Base-by-base conservation (phyloP, 2,888 invertebrate species). In the Synergus laeviventris region DNA sequence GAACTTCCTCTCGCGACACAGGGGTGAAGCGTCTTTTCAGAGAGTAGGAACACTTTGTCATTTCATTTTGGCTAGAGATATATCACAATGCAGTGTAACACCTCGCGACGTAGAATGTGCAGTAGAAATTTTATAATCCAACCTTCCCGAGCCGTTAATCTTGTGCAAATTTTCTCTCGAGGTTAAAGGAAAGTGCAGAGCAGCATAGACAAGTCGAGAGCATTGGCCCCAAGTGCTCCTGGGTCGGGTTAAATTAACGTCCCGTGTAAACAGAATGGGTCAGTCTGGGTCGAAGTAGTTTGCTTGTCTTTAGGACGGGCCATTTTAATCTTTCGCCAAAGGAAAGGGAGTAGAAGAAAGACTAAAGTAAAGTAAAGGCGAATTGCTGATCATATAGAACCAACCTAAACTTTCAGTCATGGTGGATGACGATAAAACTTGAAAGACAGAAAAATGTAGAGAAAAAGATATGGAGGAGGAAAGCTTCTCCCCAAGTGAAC, bases 301-400 rank as follows among this genome's bases (percentile, higher is more conserved):
- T 83, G 81, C 79, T 82, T 82, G 81, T 80, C 79, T 82, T 82
- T 61, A 74, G 73, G 49, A 62, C 73, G 81, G 78, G 79, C 81
- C 81, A 84, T 86, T 84, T 85, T 83, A 86, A 86, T 84, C 82
- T 83, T 82, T 77, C 76, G 74, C 74, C 45, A 24, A 66, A 66
- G 42, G 59, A 49, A 73, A 49, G 66, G 74, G 54, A 62, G 49
- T 61, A 62, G 66, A 66, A 21, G 66, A 45, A 45, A 66, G 45
- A 45, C 16, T 24, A 66, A 66, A 24, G 42, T 42, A 42, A 42
- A 66, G 24, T 5, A 66, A 70, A 70, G 31, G 31, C 49, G 70
- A 70, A 70, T 49, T 49, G 31, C 49, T 70, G 31, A 49, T 31
- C 49, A 70, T 45, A 70, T 9, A 70, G 24, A 49, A 45, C 31